Evolutionary conservation across 2,113 vertebrate genomes (phyloP).

Genomic region (Rhynchomys soricoides): DNA sequence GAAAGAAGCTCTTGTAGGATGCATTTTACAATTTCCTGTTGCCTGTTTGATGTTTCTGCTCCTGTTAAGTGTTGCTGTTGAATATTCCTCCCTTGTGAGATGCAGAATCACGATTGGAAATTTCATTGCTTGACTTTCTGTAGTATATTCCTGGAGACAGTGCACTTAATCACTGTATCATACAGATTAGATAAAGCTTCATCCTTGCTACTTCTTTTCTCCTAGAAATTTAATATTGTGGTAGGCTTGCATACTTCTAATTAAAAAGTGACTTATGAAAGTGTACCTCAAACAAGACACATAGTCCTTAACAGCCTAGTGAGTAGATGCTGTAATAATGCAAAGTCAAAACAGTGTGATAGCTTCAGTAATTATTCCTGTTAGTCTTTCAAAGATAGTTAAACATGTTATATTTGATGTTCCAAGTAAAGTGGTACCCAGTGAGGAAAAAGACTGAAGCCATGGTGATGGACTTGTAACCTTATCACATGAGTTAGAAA

Average conservation of each 20-base stretch:
- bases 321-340: slow-evolving; percentile 53
- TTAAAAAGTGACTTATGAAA: slow-evolving; percentile 80
- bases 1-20: background rate
- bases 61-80: slow-evolving; percentile 5
- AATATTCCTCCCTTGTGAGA: slow-evolving; percentile 43
- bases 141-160: slow-evolving; percentile 34
- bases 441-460: background rate
- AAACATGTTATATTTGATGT: slow-evolving; percentile 47
- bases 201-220: slow-evolving; percentile 62
- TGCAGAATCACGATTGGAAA: background rate
- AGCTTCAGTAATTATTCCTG: slow-evolving; percentile 22
- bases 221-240: slow-evolving; percentile 76
- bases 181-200: slow-evolving; percentile 74
- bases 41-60: background rate
- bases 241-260: slow-evolving; percentile 67
- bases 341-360: slow-evolving; percentile 49
- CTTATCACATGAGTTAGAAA: background rate
- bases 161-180: slow-evolving; percentile 72
- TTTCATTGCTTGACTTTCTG: slow-evolving; percentile 52
- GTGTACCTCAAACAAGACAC: slow-evolving; percentile 49
- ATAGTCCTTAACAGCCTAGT: slow-evolving; percentile 21
- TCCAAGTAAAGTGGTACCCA: background rate
- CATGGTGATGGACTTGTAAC: background rate
- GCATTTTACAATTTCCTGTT: slow-evolving; percentile 40
- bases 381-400: background rate